These are phyloP conservation scores for Oncorhynchus kisutch DNA, from an alignment of 2,113 vertebrate species.

Conservation along the genomic window DNA sequence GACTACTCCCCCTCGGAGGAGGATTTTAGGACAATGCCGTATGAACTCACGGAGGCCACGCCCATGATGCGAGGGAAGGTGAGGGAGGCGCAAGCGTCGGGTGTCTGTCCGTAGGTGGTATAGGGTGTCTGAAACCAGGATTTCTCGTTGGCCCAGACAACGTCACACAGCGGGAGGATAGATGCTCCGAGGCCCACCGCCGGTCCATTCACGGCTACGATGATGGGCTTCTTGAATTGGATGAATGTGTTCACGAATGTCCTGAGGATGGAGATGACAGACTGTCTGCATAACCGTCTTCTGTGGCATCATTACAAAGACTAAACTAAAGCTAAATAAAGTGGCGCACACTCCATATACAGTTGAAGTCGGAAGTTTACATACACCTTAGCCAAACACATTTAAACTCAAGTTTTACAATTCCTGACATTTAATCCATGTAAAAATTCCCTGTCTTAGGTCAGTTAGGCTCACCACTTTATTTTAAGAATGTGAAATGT, in stretches of 20 bases:
- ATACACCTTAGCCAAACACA: too few species aligned
- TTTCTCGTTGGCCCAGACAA: conserved; percentile 98
- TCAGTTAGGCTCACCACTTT: too few species aligned
- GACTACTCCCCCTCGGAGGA: not conserved
- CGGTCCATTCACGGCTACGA: conserved; percentile 94
- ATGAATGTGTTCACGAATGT: conserved; percentile 97
- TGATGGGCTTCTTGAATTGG: conserved; percentile 98
- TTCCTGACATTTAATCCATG: too few species aligned
- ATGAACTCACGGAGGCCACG: conserved; percentile 87
- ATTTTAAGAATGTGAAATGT: too few species aligned
- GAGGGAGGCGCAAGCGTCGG: conserved; percentile 92
- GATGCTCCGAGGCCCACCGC: conserved; percentile 93
- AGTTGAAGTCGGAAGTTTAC: too few species aligned
- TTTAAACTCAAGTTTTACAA: too few species aligned
- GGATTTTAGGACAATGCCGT: not conserved
- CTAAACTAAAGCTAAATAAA: too few species aligned
- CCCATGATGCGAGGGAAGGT: conserved; percentile 97
- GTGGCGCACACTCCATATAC: too few species aligned
- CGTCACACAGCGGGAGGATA: conserved; percentile 93
- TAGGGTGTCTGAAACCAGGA: conserved; percentile 99
- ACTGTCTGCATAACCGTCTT: conserved; percentile 2
- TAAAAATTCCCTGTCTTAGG: too few species aligned
- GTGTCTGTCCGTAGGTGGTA: conserved; percentile 91
- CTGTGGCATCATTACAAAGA: too few species aligned
- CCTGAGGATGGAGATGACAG: conserved; percentile 72